Evolutionary conservation across 2,888 invertebrate genomes (phyloP), one percentile per base, ranked within the genome.

Genomic region (Pyrrhia umbra): DNA sequence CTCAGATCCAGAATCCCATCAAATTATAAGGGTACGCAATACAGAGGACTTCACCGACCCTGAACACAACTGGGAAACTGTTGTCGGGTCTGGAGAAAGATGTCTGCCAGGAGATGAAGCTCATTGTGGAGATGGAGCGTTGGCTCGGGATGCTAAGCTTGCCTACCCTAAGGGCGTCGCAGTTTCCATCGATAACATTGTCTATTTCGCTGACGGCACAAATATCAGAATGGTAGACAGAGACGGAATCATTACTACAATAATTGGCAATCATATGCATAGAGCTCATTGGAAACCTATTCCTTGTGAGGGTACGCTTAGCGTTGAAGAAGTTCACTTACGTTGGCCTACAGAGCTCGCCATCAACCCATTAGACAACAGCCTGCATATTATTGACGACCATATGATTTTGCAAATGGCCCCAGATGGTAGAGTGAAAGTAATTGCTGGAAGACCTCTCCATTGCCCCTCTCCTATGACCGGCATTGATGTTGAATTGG

Each of bases 131-230:
- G 99, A 99, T 86, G 99, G 98, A 1, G 98, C 98, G 0, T 91
- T 97, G 46, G 99, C 99, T 0, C 96, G 98, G 59, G 98, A 98
- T 85, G 99, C 99, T 0, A 98, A 98, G 88, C 95, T 99, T 6
- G 98, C 98, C 0, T 99, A 98, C 89, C 99, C 99, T 0, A 99
- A 99, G 95, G 99, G 99, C 81, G 98, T 99, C 13, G 98, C 99
- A 0, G 98, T 99, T 0, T 98, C 98, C 0, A 97, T 97, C 13
- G 98, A 99, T 82, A 99, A 98, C 74, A 97, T 98, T 0, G 91
- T 99, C 0, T 99, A 98, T 90, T 98, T 99, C 85, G 99, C 99
- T 47, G 99, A 99, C 88, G 99, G 99, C 2, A 98, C 98, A 1
- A 99, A 98, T 86, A 98, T 98, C 74, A 95, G 99, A 49, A 98